These are phyloP conservation scores for Anas georgica DNA, from an alignment of 2,797 vertebrate species.

Conservation along the genomic window DNA sequence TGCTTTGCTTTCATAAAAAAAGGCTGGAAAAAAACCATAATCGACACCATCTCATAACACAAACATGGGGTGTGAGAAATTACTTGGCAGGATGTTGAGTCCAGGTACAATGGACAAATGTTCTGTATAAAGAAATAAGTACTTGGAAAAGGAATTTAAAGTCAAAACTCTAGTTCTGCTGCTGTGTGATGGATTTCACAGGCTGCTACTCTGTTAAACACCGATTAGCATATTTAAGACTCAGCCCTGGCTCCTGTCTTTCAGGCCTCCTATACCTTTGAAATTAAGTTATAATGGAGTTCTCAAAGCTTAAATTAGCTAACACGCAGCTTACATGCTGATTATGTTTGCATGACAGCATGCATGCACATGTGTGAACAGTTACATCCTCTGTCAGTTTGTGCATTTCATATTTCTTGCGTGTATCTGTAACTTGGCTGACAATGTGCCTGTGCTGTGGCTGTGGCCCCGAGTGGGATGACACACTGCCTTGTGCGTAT, in stretches of 20 bases:
- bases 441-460: background rate
- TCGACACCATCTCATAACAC: background rate
- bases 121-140: background rate
- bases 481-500: background rate
- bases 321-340: fast-evolving
- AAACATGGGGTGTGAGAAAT: background rate
- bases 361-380: no score
- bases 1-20: background rate
- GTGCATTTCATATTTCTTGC: background rate
- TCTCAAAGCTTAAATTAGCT: background rate
- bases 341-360: background rate
- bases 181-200: background rate
- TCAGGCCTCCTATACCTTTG: background rate
- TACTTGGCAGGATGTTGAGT: background rate
- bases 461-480: background rate
- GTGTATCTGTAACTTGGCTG: background rate
- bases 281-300: background rate
- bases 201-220: no score
- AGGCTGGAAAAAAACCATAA: background rate
- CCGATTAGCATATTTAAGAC: background rate
- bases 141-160: background rate
- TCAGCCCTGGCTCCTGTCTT: background rate
- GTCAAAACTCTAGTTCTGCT: background rate
- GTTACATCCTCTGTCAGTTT: background rate
- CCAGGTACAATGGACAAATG: background rate